Percentiles rank a stretch among this genome's conserved stretches.
These are phyloP conservation scores for Caenorhabditis wallacei DNA, from an alignment of 2,888 invertebrate species.

Conservation along the genomic window DNA sequence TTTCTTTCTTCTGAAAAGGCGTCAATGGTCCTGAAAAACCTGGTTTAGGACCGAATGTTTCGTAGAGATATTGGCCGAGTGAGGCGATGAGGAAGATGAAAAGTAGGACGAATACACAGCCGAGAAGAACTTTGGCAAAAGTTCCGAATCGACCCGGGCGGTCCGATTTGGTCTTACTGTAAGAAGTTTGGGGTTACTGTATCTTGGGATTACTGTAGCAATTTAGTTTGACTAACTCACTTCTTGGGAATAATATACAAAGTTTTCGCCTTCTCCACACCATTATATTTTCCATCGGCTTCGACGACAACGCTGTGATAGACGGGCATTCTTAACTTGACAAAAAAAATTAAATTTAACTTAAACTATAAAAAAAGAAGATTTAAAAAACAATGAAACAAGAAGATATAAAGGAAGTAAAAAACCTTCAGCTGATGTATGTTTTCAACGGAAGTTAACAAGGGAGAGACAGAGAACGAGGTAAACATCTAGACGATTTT, in stretches of 20 bases:
- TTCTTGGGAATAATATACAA: conserved; percentile 18
- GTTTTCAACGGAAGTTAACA: too few species aligned
- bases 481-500: too few species aligned
- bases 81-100: not conserved
- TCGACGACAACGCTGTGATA: conserved; percentile 23
- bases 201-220: too few species aligned
- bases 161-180: not conserved
- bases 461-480: too few species aligned
- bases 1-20: not conserved
- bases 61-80: conserved; percentile 3
- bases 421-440: not conserved
- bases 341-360: not conserved
- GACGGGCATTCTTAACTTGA: conserved; percentile 16
- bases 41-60: conserved; percentile 16
- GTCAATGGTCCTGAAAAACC: conserved; percentile 2
- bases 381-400: not conserved
- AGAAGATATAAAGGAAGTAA: not conserved
- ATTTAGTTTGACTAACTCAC: too few species aligned
- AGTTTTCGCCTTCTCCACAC: not conserved
- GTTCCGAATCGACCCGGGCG: conserved; percentile 2
- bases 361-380: not conserved
- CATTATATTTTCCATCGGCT: conserved; percentile 6
- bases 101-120: not conserved
- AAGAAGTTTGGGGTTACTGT: not conserved
- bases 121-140: conserved; percentile 6